Conservation (phyloP, 92 coral and sea anemone species). For the Heteractis magnifica region DNA sequence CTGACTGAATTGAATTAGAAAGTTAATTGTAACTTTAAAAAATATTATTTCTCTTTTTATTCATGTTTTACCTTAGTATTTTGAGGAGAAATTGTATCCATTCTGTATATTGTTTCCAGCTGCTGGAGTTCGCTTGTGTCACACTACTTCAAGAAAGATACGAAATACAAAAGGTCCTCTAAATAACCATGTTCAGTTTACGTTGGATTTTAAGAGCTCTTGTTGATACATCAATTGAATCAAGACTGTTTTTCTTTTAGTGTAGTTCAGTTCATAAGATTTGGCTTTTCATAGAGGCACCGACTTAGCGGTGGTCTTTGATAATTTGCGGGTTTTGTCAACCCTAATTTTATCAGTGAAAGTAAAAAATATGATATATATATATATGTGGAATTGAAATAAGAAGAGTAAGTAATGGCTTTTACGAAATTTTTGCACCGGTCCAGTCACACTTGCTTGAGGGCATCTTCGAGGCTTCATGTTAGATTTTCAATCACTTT, state of each 20-base stretch:
- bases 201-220: not conserved
- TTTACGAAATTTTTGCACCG: not conserved
- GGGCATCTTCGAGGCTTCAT: not conserved
- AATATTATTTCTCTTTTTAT: not conserved
- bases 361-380: not conserved
- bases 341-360: not conserved
- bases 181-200: not conserved
- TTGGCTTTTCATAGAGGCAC: not conserved
- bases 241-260: conserved; percentile 1
- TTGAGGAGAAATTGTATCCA: not conserved
- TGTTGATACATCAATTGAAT: not conserved
- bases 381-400: not conserved
- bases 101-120: not conserved
- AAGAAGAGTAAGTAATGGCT: not conserved
- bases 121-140: not conserved
- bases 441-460: not conserved
- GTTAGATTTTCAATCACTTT: not conserved
- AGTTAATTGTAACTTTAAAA: no score
- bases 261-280: not conserved
- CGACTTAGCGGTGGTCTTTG: not conserved
- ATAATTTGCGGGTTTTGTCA: not conserved
- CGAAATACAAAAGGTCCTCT: conserved; percentile 4
- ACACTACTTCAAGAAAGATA: conserved; percentile 4
- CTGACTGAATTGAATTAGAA: no score
- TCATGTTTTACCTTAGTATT: not conserved